Base-by-base conservation (phyloP, 2,797 vertebrate species). In the Rhinogobio ventralis region DNA sequence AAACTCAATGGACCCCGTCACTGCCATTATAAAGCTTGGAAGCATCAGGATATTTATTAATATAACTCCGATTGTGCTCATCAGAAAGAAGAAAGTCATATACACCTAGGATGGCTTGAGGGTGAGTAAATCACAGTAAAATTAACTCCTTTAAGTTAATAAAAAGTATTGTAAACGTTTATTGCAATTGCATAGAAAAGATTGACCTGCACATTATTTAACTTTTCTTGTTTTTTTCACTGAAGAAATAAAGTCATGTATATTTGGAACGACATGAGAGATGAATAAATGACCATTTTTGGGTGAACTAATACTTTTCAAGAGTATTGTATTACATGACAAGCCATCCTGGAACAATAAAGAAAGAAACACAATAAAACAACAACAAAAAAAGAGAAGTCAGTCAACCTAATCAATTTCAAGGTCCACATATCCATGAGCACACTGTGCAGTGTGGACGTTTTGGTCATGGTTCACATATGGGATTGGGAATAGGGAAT, bases 401-500 rank as follows among this genome's bases (percentile, higher is more conserved):
- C 62, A 68, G 33, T 75, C 15, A 39, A 76, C 7, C 64, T 30
- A 42, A 62, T 86, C 67, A 82, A 15, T 75, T 62, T 78, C 53
- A 46, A 62, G 49, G 86, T 78, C 77, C 85, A 79, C 86, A 80
- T 55, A 78, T 90, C 93, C 94, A 95, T 93, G 91, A 93, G 96
- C 53, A 85, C 74, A 62, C 79, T 92, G 93, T 93, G 39, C 92
- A 85, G 5, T 90, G 91, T 92, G 92, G 91, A 91, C 92, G 90
- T 88, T 89, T 82, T 87, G 91, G 88, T 72, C 79, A 85, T 90
- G 79, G 85, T 85, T 90, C 85, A 92, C 87, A 91, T 87, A 90
- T 90, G 93, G 94, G 93, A 96, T 94, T 95, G 96, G 95, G 96
- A 91, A 95, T 91, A 95, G 94, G 94, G 95, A 94, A 93, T 97